Percentiles rank a stretch among this genome's conserved stretches.
phyloP scores from a whole-genome alignment of 2,888 invertebrate species.

The Drosophila barbarae region DNA sequence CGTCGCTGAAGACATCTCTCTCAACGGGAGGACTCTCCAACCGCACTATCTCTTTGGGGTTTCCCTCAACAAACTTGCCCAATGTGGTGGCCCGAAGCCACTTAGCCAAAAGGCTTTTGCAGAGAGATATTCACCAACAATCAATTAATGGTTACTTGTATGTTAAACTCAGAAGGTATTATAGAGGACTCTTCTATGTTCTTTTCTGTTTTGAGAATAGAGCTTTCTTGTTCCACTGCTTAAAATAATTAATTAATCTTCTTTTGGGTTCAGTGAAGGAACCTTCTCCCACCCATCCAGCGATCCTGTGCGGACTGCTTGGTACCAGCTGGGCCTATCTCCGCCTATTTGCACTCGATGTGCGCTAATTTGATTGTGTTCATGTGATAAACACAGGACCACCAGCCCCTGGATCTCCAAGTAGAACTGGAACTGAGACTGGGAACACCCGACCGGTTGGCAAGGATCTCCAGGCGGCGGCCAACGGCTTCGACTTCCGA shows the following conservation, averaged over 20 bases:
- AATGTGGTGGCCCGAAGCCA: conserved; percentile 15
- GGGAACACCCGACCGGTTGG: neutral
- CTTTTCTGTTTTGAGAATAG: too few relatives aligned
- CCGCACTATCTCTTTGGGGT: conserved; percentile 9
- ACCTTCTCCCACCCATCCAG: neutral
- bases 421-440: conserved; percentile 1
- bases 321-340: conserved; percentile 61
- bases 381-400: conserved; percentile 69
- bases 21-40: conserved; percentile 14
- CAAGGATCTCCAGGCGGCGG: conserved; percentile 19
- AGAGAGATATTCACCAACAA: neutral
- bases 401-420: conserved; percentile 19
- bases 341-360: conserved; percentile 71
- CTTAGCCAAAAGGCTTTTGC: conserved; percentile 8
- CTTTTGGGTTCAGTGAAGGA: neutral
- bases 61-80: conserved; percentile 31
- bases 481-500: conserved; percentile 33
- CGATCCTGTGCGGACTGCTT: conserved; percentile 18
- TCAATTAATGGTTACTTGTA: neutral
- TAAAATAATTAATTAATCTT: conserved; percentile 34
- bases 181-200: neutral
- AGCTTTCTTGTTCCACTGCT: too few relatives aligned
- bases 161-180: neutral
- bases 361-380: conserved; percentile 75
- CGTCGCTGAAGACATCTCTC: conserved; percentile 19